Evolutionary conservation across 2,113 vertebrate species (phyloP), one percentile per base, ranked within the genome.

Genomic region (Trichomycterus rosablanca): DNA sequence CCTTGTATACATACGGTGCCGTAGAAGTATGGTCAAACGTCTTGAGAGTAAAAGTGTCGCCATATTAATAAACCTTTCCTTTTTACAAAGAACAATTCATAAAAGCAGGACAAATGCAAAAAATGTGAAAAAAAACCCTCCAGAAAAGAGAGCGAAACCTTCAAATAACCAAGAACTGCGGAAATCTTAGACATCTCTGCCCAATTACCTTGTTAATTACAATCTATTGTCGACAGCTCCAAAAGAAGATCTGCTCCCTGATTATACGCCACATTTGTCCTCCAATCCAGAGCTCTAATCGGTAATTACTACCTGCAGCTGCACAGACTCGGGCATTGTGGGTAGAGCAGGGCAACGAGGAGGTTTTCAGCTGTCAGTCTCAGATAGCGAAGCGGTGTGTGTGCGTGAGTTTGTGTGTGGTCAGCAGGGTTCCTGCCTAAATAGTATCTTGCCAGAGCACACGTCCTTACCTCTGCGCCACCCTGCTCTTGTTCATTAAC

Each of bases 301-400:
- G 81, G 82, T 89, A 87, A 89, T 89, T 86, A 88, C 82, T 85
- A 88, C 87, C 87, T 88, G 86, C 85, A 85, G 83, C 84, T 82
- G 83, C 76, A 81, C 67, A 15, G 34, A 22, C 76, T 72, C 42
- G 68, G 71, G 68, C 83, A 73, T 76, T 71, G 74, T 65, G 70
- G 80, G 79, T 80, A 48, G 40, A 63, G 15, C 39, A 61, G 44
- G 54, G 11, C 45, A 15, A 39, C n/a, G n/a, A n/a, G n/a, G 50
- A 56, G 53, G 45, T 57, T 72, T 69, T 62, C 61, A 69, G 56
- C 57, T 69, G 71, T 62, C 71, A 61, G 32, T 69, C 62, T 52
- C 2, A 56, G 16, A 63, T 60, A 62, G 15, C 10, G 34, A 11
- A 24, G 28, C 15, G 32, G 49, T 49, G 34, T 20, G 9, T 37